Evolutionary conservation across 2,113 vertebrate species (phyloP), one percentile per base, ranked within the genome.

Genomic region (Paraplagusia blochii): DNA sequence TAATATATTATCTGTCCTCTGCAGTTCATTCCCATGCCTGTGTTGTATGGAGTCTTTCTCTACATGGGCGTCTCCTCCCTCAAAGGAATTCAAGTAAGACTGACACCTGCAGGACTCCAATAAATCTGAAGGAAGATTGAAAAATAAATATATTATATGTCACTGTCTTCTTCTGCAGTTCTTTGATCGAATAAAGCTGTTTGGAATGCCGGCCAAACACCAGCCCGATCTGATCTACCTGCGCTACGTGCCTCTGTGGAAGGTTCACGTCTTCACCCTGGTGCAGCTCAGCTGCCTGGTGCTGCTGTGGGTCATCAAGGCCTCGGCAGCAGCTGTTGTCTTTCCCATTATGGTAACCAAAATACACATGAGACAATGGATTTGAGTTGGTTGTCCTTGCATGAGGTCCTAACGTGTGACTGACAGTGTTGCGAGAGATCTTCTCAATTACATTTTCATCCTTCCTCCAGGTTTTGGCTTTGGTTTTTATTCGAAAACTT

Each of bases 21-120:
- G 0, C 85, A 98, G 95, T 95, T 96, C 82, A 98, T 98, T 86
- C 95, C 95, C n/a, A 98, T 98, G 95, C 95, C 95, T 11, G 95
- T 98, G 79, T 85, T 98, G 1, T 98, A 98, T 60, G 95, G 95
- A 64, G 95, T 98, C 74, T 98, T 98, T 76, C 94, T 98, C 80
- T 98, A 98, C 78, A 98, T 98, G 95, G 95, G 95, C 54, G 94
- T 82, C 64, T 97, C 95, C n/a, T 98, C 95, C 59, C 79, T 98
- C 61, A 98, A 94, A 91, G 95, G 95, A 84, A 98, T 98, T 80
- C 95, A 98, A 92, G 95, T 92, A 91, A 92, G 89, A 71, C 58
- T 70, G 8, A 49, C 8, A 39, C 52, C 52, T 58, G 42, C 51
- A 29, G 14, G 22, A 29, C 2, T 29, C 22, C 22, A 29, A 29